These are phyloP conservation scores for Onychomys leucogaster DNA, from an alignment of 2,797 vertebrate species.

Conservation along the genomic window DNA sequence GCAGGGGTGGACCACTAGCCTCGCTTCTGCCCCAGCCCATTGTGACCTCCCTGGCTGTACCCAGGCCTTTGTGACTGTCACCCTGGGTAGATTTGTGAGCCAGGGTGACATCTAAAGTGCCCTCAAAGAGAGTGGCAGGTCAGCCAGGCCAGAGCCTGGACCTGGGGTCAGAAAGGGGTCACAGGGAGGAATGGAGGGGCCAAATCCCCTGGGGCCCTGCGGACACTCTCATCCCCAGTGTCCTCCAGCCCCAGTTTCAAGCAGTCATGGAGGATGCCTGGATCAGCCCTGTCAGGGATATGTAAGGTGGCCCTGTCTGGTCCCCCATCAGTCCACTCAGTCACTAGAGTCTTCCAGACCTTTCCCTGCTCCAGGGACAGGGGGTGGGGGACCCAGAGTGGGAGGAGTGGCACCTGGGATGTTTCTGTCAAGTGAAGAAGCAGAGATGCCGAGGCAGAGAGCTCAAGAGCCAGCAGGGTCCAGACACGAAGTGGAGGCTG, in stretches of 20 bases:
- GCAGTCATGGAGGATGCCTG: constrained; percentile 34
- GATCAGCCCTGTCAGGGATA: constrained; percentile 70
- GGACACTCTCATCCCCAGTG: constrained; percentile 64
- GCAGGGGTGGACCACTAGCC: not conserved
- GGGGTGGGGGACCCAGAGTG: not conserved
- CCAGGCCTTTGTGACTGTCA: constrained; percentile 74
- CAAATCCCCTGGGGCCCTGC: constrained; percentile 55
- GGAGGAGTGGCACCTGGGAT: not conserved
- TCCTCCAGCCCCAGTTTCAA: constrained; percentile 41
- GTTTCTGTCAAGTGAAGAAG: constrained; percentile 16
- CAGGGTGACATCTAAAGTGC: constrained; percentile 4
- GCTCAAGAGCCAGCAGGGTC: not conserved
- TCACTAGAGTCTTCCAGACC: constrained; percentile 53
- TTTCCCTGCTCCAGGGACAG: constrained; percentile 8
- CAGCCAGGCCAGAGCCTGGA: constrained; percentile 70
- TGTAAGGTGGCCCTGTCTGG: constrained; percentile 74
- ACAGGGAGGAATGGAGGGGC: constrained; percentile 74
- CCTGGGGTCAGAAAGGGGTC: constrained; percentile 71
- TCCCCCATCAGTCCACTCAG: constrained; percentile 46
- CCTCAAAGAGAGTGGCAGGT: constrained; percentile 72
- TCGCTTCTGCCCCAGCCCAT: constrained; percentile 46
- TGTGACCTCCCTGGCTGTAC: constrained; percentile 73
- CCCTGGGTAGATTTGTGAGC: not conserved
- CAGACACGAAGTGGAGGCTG: not conserved
- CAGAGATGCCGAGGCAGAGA: constrained; percentile 21